A percentile compares a stretch with the other conserved stretches of the same genome.
These are phyloP conservation scores for Ambastaia sidthimunki DNA, from an alignment of 2,797 vertebrate species.

Conservation along the genomic window DNA sequence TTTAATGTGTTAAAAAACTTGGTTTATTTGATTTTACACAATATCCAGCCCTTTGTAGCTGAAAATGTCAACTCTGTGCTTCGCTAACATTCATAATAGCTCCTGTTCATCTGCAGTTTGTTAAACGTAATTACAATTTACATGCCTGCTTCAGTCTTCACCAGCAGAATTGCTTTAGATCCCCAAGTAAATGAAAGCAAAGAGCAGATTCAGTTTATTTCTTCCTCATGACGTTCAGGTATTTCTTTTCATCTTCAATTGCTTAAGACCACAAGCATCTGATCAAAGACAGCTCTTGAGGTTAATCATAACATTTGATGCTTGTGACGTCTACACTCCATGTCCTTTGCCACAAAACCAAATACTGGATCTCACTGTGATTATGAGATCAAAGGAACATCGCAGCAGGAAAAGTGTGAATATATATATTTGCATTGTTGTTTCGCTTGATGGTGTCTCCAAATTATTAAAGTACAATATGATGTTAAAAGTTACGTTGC, in stretches of 20 bases:
- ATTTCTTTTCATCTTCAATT: constrained; percentile 42
- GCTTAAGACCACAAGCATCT: constrained; percentile 13
- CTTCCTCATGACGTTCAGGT: constrained; percentile 26
- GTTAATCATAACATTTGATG: constrained; percentile 17
- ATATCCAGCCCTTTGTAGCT: not conserved
- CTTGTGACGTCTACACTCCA: constrained; percentile 19
- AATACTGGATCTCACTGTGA: not conserved
- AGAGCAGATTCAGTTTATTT: constrained; percentile 43
- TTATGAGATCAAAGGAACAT: constrained; percentile 21
- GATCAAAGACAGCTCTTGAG: constrained; percentile 39
- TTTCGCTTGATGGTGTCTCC: not conserved
- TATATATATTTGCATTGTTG: not conserved
- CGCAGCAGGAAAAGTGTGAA: not conserved
- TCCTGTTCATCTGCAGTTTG: constrained; percentile 60
- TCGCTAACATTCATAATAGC: constrained; percentile 60
- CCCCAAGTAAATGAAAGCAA: constrained; percentile 72
- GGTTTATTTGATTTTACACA: not conserved
- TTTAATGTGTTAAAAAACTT: not conserved
- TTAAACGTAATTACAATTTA: constrained; percentile 69
- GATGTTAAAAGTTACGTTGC: not conserved
- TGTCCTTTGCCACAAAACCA: not conserved
- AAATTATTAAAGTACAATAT: not conserved
- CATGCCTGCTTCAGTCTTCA: constrained; percentile 57
- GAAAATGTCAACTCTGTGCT: constrained; percentile 56
- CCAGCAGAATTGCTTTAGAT: constrained; percentile 59